A percentile compares a stretch with the other conserved stretches of the same genome.
Conservation (phyloP, 2,113 vertebrate species). For the Toxotes chatareus region DNA sequence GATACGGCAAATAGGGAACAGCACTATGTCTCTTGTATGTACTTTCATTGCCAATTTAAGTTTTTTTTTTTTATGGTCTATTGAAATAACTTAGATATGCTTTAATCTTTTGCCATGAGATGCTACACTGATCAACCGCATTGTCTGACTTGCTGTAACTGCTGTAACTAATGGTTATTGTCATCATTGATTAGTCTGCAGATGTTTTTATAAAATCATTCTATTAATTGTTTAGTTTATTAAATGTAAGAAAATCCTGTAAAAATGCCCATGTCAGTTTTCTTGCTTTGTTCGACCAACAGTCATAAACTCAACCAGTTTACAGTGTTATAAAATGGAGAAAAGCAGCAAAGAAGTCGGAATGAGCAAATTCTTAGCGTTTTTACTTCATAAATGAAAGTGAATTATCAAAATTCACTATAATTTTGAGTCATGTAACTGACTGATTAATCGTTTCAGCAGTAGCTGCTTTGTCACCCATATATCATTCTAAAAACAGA, state of each 20-base stretch:
- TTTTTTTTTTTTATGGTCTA: neutral
- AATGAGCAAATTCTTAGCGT: neutral
- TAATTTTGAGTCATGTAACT: neutral
- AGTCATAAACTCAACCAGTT: neutral
- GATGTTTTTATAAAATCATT: neutral
- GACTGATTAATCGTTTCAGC: neutral
- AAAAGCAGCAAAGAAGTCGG: neutral
- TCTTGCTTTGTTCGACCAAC: neutral
- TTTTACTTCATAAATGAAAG: neutral
- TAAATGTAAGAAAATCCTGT: neutral
- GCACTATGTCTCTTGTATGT: constrained; percentile 18
- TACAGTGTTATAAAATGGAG: neutral
- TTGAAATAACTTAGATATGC: constrained; percentile 10
- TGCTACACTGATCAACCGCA: neutral
- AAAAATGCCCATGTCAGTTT: neutral
- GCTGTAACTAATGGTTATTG: too few species aligned
- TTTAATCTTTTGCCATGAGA: constrained; percentile 36
- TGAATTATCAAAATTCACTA: neutral
- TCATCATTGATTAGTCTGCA: neutral
- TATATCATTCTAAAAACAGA: neutral
- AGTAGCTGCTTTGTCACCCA: neutral
- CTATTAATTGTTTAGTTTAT: neutral
- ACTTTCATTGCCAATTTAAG: neutral
- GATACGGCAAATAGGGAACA: constrained; percentile 44
- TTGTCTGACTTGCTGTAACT: neutral